These are phyloP conservation scores for Brachypteracias leptosomus DNA, from an alignment of 2,113 vertebrate species.

Conservation along the genomic window DNA sequence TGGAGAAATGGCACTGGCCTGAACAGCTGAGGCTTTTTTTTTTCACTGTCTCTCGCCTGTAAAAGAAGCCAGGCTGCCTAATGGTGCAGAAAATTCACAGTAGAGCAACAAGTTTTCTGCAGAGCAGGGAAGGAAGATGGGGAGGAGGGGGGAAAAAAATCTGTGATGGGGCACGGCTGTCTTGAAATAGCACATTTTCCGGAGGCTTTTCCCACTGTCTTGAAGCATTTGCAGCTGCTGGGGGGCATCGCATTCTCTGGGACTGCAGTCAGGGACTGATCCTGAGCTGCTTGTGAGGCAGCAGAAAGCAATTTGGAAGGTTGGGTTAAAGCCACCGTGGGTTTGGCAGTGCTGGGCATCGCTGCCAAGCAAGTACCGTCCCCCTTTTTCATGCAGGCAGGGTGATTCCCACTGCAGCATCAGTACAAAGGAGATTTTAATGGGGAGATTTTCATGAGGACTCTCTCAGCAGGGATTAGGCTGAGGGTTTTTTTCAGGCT, in stretches of 20 bases:
- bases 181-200: conserved; percentile 51
- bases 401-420: background rate
- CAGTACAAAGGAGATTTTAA: background rate
- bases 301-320: background rate
- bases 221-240: conserved; percentile 45
- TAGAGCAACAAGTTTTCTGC: background rate
- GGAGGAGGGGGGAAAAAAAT: conserved; percentile 27
- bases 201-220: background rate
- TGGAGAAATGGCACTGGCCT: background rate
- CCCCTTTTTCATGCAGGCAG: background rate
- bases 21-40: background rate
- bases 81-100: conserved; percentile 36
- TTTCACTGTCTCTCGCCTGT: background rate
- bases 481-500: background rate
- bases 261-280: background rate
- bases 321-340: background rate
- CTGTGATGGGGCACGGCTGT: background rate
- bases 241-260: background rate
- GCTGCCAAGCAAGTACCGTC: background rate
- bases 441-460: background rate
- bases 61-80: conserved; percentile 26
- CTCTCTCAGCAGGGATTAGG: background rate
- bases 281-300: background rate
- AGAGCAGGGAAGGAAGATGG: background rate
- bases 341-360: background rate